Base-by-base conservation (phyloP, 1,140 invertebrate species). In the Ooceraea biroi region DNA sequence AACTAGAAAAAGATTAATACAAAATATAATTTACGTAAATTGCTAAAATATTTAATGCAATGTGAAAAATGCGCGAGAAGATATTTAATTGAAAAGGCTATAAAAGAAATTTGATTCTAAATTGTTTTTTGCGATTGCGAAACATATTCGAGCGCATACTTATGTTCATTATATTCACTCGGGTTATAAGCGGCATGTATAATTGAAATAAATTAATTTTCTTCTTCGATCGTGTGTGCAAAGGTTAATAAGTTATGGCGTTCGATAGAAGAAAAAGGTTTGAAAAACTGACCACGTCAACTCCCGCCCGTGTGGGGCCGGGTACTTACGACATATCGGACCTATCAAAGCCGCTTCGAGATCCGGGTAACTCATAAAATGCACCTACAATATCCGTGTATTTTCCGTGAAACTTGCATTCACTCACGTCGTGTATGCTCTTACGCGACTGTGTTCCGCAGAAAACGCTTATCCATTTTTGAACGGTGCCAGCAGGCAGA, bases 391-490 rank as follows among this genome's bases (percentile, higher is more conserved):
- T 44, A 22, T 48, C 22, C 50, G 44, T 61, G 14, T 50, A 25
- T 52, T 77, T 30, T 30, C 41, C 11, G 19, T 46, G 41, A 74
- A 61, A 74, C 36, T 65, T 66, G 19, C 44, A 77, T 50, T 77
- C n/a, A 36, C 73, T 10, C 44, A 44, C 27, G n/a, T 36, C 12
- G 25, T 19, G 27, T 50, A 36, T 41, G 19, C 19, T 44, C 22
- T 77, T 77, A 66, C 10, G 52, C 57, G n/a, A 84, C 58, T 46
- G 61, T 12, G 22, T 74, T 46, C 61, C 48, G n/a, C 19, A 90
- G 89, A 63, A 12, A 48, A 82, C 3, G 25, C 48, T 25, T 85
- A 83, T 60, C 89, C 89, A 44, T 90, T 90, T 83, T 50, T 90
- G n/a, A 77, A 57, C n/a, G 85, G 89, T 27, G 12, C 89, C n/a